Evolutionary conservation across 2,797 vertebrate species (phyloP).

Genomic region (Loris lydekkerianus): DNA sequence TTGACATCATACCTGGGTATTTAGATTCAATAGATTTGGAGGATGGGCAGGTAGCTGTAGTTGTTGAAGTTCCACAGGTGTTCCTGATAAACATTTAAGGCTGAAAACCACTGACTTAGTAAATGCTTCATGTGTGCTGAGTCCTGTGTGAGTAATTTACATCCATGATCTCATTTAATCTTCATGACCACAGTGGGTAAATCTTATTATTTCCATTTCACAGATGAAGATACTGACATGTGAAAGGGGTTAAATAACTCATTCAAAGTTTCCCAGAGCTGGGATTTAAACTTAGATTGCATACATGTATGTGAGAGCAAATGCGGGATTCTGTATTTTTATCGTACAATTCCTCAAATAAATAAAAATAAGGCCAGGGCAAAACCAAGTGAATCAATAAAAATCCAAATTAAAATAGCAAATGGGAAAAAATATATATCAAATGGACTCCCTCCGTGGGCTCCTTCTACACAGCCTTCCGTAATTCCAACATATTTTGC

Average conservation of each 20-base stretch:
- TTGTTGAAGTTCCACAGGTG: constrained; percentile 45
- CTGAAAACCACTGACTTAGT: constrained; percentile 55
- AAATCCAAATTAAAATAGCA: constrained; percentile 40
- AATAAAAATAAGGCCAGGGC: constrained; percentile 48
- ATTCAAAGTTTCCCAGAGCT: neutral
- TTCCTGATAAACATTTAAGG: constrained; percentile 51
- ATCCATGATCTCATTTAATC: constrained; percentile 60
- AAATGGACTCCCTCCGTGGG: neutral
- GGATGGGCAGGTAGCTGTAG: neutral
- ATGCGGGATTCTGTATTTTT: neutral
- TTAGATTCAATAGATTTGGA: neutral
- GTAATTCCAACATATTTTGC: neutral
- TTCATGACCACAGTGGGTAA: neutral
- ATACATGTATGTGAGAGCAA: neutral
- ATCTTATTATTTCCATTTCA: constrained; percentile 50
- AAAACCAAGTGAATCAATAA: neutral
- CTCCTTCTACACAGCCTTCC: neutral
- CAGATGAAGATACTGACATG: constrained; percentile 41
- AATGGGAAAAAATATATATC: neutral
- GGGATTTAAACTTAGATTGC: constrained; percentile 6
- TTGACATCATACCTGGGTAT: neutral
- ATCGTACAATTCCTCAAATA: neutral
- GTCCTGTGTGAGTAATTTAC: constrained; percentile 16
- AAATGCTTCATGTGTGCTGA: constrained; percentile 9
- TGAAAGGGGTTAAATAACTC: constrained; percentile 9